Evolutionary conservation across 2,113 vertebrate species (phyloP).

Genomic region (Tenrec ecaudatus): DNA sequence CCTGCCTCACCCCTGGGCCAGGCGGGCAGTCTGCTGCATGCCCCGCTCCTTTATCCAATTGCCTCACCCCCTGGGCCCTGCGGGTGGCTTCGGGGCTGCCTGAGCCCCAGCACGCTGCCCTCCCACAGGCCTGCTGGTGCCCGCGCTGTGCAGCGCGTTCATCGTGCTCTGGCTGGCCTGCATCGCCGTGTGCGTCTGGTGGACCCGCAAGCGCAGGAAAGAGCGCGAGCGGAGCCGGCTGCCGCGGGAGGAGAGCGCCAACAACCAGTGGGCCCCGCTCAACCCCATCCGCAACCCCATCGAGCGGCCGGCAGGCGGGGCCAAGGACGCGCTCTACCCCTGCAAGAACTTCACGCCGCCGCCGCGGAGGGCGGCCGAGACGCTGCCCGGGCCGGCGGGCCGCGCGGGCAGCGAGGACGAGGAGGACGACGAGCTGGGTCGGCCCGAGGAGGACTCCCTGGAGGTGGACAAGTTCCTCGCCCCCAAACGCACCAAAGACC

Average conservation of each 20-base stretch:
- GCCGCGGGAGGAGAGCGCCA: conserved; percentile 90
- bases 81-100: background rate
- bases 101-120: background rate
- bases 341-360: conserved; percentile 93
- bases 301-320: conserved; percentile 88
- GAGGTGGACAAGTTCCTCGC: conserved; percentile 92
- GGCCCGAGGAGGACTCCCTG: conserved; percentile 79
- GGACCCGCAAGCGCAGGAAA: conserved; percentile 96
- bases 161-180: conserved; percentile 94
- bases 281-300: conserved; percentile 90
- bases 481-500: conserved; percentile 89
- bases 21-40: too few relatives aligned
- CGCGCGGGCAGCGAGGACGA: conserved; percentile 88
- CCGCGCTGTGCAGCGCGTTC: conserved; percentile 91
- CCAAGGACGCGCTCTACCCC: conserved; percentile 91
- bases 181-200: conserved; percentile 93
- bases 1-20: too few relatives aligned
- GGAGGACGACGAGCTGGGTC: conserved; percentile 83
- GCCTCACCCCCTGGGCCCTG: background rate
- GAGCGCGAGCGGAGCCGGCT: conserved; percentile 89
- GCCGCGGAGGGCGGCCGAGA: conserved; percentile 90
- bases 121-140: conserved; percentile 92
- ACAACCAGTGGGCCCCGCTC: conserved; percentile 95
- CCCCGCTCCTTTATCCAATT: fast-evolving
- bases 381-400: conserved; percentile 88